phyloP scores from a whole-genome alignment of 2,113 vertebrate species.

The Ceuthmochares aereus region DNA sequence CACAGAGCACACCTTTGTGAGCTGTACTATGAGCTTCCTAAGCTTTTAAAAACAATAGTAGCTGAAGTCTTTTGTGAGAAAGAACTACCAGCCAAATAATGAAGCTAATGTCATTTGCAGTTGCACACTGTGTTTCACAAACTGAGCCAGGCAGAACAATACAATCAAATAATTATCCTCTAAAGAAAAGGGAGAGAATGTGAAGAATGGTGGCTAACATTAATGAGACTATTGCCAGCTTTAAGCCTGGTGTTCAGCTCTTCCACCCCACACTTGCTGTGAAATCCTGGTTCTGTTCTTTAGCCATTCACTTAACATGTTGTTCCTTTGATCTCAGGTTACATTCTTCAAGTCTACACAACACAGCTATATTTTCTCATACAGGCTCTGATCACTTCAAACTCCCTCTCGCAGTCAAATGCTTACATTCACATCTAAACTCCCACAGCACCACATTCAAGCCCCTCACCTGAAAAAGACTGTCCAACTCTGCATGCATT shows the following conservation, averaged over 20 bases:
- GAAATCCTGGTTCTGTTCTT: background rate
- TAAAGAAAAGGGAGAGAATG: background rate
- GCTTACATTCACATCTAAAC: background rate
- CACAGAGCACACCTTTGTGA: background rate
- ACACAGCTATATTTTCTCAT: background rate
- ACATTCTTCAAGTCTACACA: background rate
- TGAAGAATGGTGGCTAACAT: background rate
- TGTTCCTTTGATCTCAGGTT: background rate
- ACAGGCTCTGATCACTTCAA: background rate
- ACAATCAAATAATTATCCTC: background rate
- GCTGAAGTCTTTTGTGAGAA: background rate
- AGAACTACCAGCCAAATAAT: background rate
- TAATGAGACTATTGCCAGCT: background rate
- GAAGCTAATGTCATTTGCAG: background rate
- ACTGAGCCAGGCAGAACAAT: background rate
- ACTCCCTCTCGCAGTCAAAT: background rate
- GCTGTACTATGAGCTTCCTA: background rate
- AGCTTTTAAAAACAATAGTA: background rate
- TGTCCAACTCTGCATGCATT: background rate
- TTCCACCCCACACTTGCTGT: background rate
- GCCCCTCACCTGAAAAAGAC: background rate
- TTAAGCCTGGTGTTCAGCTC: background rate
- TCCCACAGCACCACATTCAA: background rate
- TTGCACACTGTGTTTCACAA: background rate
- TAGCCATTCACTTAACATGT: fast-evolving